Base-by-base conservation (phyloP, 2,888 invertebrate genomes). In the Cremastinae sp. region DNA sequence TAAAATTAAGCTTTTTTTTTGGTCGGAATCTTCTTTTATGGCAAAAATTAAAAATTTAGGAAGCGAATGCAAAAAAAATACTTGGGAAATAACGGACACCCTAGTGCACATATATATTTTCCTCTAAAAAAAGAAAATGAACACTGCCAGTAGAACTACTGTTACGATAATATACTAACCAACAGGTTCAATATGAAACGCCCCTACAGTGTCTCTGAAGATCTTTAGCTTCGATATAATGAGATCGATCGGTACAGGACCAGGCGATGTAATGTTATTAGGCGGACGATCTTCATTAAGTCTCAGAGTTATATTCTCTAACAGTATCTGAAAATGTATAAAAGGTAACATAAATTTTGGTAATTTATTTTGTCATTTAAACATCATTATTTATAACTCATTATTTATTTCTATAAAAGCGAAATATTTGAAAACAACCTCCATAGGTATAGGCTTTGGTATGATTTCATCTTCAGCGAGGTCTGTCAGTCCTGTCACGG, bases 381-480 rank as follows among this genome's bases (percentile, higher is more conserved):
- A n/a, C n/a, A n/a, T n/a, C n/a, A n/a, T n/a, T n/a, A n/a, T n/a
- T n/a, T n/a, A n/a, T n/a, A n/a, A 1, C 14, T n/a, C 14, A n/a
- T n/a, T n/a, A n/a, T n/a, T n/a, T n/a, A n/a, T n/a, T 41, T 7
- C 12, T 16, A 5, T 1, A 18, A 36, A n/a, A 8, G 22, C 4
- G 10, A 51, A 9, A 41, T 41, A 41, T 41, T 34, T 8, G 1
- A 10, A 38, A 73, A 86, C 89, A 88, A 96, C 96, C 92, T 96
- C 93, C 84, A 97, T 91, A 2, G 97, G 97, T 90, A 97, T 93
- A 0, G 96, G 95, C 69, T 94, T 93, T 0, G 93, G 93, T 20
- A 95, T 92, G 41, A 96, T 92, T 90, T 98, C 97, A 89, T 98
- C 97, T 87, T 97, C 97, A 0, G 95, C 91, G 79, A 98, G 92